phyloP scores from a whole-genome alignment of 2,113 vertebrate species.

The Pardalotus punctatus region DNA sequence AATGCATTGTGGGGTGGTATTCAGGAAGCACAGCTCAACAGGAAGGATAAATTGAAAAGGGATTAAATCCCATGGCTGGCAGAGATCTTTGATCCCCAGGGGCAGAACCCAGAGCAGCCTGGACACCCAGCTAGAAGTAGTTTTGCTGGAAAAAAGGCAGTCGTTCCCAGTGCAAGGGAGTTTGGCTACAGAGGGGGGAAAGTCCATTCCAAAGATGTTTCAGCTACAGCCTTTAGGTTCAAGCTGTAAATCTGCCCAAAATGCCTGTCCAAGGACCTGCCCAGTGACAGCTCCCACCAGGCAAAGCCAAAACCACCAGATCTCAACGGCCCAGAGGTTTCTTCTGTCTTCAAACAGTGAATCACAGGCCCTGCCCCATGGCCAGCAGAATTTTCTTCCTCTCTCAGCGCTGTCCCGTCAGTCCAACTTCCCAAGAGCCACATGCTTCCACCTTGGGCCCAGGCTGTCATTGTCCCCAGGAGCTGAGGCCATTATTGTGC shows the following conservation, averaged over 20 bases:
- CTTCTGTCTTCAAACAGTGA: neutral
- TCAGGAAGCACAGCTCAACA: neutral
- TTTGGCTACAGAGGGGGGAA: neutral
- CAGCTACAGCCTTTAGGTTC: neutral
- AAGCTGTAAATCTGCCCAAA: neutral
- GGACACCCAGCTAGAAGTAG: neutral
- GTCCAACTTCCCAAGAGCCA: neutral
- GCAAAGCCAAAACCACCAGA: neutral
- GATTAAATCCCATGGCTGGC: neutral
- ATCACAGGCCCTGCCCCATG: neutral
- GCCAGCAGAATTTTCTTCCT: neutral
- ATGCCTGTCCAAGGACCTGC: neutral
- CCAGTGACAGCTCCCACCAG: neutral
- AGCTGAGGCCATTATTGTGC: neutral
- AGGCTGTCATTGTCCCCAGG: neutral
- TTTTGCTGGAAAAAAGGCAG: neutral
- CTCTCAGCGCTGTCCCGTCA: neutral
- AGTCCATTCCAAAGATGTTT: neutral
- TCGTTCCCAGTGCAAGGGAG: neutral
- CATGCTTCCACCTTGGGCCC: accelerated
- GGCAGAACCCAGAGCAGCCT: neutral
- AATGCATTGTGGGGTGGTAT: neutral
- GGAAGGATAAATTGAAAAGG: neutral
- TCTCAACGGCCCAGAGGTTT: neutral
- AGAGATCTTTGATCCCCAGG: neutral